Percentiles rank a stretch among this genome's conserved stretches.
Evolutionary conservation across 1,140 invertebrate genomes (phyloP).

Genomic region (Drosophila ananassae): DNA sequence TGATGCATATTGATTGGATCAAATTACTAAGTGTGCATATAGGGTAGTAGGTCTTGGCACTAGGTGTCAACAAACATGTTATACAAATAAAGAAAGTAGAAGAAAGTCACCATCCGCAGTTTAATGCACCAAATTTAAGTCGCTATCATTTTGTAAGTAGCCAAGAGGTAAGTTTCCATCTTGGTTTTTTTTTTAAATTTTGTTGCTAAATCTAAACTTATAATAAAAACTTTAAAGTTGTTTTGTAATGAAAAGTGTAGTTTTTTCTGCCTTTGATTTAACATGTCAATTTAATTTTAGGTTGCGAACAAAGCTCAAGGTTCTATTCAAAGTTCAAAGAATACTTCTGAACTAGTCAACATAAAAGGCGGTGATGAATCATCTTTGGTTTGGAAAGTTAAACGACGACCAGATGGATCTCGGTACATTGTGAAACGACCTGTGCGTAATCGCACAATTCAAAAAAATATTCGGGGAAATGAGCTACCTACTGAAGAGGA

Average conservation of each 20-base stretch:
- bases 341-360: conserved; percentile 34
- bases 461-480: conserved; percentile 86
- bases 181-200: too few species aligned
- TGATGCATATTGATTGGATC: too few species aligned
- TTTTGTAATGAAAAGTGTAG: too few species aligned
- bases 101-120: conserved; percentile 63
- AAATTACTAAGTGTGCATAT: too few species aligned
- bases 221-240: too few species aligned
- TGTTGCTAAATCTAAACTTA: too few species aligned
- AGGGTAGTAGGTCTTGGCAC: too few species aligned
- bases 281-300: conserved; percentile 16
- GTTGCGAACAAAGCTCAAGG: conserved; percentile 54
- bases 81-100: conserved; percentile 31
- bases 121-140: conserved; percentile 86
- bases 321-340: conserved; percentile 16
- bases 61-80: too few species aligned
- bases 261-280: not conserved
- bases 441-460: conserved; percentile 87
- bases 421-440: conserved; percentile 91
- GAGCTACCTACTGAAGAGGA: conserved; percentile 93
- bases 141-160: conserved; percentile 87
- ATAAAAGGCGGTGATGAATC: conserved; percentile 58
- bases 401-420: conserved; percentile 90
- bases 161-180: conserved; percentile 84
- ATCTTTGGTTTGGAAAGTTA: conserved; percentile 92